Evolutionary conservation across 53 echinoderm and acorn worm genomes (phyloP).

Genomic region (Echinometra lucunter): DNA sequence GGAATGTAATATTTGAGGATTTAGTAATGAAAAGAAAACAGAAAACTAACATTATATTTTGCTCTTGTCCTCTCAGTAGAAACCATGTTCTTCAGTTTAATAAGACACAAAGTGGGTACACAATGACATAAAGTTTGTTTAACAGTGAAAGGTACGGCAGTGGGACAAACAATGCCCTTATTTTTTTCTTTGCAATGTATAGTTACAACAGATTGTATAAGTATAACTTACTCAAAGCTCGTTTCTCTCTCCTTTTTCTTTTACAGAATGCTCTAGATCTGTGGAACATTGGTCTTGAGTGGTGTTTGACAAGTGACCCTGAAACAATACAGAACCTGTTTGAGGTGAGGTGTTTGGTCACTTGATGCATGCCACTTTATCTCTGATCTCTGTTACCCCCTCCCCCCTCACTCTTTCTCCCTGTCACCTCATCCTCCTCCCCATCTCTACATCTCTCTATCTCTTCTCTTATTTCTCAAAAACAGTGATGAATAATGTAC

Average conservation of each 20-base stretch:
- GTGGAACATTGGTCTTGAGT: conserved; percentile 88
- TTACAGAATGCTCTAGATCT: conserved; percentile 84
- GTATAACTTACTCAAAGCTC: background rate
- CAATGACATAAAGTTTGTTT: too few relatives aligned
- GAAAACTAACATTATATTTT: too few relatives aligned
- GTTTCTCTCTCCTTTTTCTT: background rate
- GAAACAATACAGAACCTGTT: conserved; percentile 79
- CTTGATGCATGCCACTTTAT: background rate
- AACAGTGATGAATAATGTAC: background rate
- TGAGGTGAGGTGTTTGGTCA: conserved; percentile 71
- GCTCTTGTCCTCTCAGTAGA: too few relatives aligned
- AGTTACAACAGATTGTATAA: too few relatives aligned
- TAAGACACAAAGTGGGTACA: too few relatives aligned
- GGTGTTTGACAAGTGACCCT: conserved; percentile 84
- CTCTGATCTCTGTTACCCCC: too few relatives aligned
- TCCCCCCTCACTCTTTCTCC: background rate
- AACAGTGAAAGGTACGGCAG: background rate
- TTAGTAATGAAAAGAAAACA: too few relatives aligned
- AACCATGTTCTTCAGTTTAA: too few relatives aligned
- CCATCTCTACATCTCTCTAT: too few relatives aligned
- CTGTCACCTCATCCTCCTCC: background rate
- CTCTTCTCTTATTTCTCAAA: too few relatives aligned
- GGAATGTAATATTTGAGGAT: too few relatives aligned
- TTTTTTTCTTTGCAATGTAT: background rate
- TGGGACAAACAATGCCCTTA: background rate